Evolutionary conservation across 1,140 invertebrate genomes (phyloP), one percentile per base, ranked within the genome.

Genomic region (Hirudo medicinalis): DNA sequence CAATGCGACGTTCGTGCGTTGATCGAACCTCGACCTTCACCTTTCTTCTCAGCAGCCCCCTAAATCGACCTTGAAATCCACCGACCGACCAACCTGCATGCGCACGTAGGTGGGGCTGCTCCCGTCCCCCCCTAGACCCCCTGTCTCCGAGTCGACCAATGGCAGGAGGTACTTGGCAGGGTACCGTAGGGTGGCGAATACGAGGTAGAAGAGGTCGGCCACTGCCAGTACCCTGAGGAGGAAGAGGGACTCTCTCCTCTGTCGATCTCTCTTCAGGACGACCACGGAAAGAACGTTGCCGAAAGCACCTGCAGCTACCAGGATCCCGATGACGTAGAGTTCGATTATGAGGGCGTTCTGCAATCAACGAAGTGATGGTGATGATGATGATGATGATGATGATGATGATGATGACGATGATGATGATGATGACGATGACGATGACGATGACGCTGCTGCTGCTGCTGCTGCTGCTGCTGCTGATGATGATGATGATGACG

Each of bases 221-320:
- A 72, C 53, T 11, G 72, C 72, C 22, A 72, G 72, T 20, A 25
- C 67, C 54, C 70, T 67, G 22, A 72, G 67, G 5, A 72, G 67
- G 29, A 72, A 70, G n/a, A 72, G 72, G 1, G 72, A 22, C 53
- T 69, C 29, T 25, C 72, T 67, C 22, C 72, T n/a, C 54, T 72
- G 60, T 17, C 70, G 70, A 67, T 72, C 72, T n/a, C 49, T 29
- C 20, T 49, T 66, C 67, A 72, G 55, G 17, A 72, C 72, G 20
- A 70, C 29, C 17, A 72, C 25, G 4, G 72, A 72, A 5, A 72
- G 43, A 8, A 54, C 29, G 68, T 72, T 72, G 20, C 72, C 72
- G 54, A 72, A 19, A 32, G 70, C 54, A 20, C 72, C 72, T 40
- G 70, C 27, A 29, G 57, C 54, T 6, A 66, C 15, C n/a, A 72